Evolutionary conservation across 2,113 vertebrate genomes (phyloP), one percentile per base, ranked within the genome.

Genomic region (Pterocles burchelli): DNA sequence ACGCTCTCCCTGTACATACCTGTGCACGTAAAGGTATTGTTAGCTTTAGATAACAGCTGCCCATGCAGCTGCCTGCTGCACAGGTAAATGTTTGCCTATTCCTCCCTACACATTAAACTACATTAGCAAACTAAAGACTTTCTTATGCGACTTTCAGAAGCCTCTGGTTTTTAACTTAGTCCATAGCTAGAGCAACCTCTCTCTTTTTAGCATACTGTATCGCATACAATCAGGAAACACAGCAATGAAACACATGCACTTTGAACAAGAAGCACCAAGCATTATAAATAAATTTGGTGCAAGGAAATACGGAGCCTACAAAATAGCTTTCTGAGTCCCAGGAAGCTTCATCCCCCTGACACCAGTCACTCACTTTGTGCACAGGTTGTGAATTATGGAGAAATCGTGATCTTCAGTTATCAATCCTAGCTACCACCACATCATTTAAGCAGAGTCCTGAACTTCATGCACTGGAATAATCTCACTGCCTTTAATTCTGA

Each of bases 401-500:
- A 71, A 81, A 80, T 67, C 0, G 0, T 1, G 0, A 0, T 49
- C 43, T 80, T 66, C 59, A 29, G 15, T 3, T 68, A 80, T 9
- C 77, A 80, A 17, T 9, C 18, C 29, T 6, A 38, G 13, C 31
- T 52, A 57, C 19, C 28, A 75, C 10, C 1, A 0, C 29, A 18
- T 17, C 10, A 38, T n/a, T 48, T 36, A 70, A 26, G 13, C 10
- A 14, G 46, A 16, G 7, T 25, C 34, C 68, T 75, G 41, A 84
- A 84, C 31, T 86, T 74, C 15, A 21, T 2, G 3, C 6, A 52
- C 52, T n/a, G 21, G n/a, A 86, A 66, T 22, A 45, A 77, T 33
- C 6, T 67, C 16, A 17, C 14, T 54, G 55, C 13, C 59, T 90
- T 66, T 51, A 13, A 36, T 54, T 89, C 33, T 58, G 26, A 59